These are phyloP conservation scores for Spodoptera litura DNA, from an alignment of 1,140 invertebrate genomes.

Conservation along the genomic window DNA sequence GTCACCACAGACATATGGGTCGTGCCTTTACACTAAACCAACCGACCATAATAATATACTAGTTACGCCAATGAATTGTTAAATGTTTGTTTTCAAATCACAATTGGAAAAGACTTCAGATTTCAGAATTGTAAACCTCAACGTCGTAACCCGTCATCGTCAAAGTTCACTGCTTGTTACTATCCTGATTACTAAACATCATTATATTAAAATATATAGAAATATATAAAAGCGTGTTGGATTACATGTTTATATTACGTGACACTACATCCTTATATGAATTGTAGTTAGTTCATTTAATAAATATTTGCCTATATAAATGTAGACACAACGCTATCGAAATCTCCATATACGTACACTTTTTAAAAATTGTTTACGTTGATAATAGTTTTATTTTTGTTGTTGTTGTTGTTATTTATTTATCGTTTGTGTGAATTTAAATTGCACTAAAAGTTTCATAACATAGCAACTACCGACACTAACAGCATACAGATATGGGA, in stretches of 20 bases:
- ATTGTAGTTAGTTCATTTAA: not conserved
- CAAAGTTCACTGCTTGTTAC: not conserved
- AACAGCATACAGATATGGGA: slow-evolving; percentile 58
- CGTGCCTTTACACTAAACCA: slow-evolving; percentile 63
- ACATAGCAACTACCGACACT: slow-evolving; percentile 48
- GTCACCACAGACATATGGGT: slow-evolving; percentile 80
- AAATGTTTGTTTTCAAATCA: slow-evolving; percentile 56
- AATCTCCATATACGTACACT: not conserved
- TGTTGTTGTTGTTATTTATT: slow-evolving; percentile 45
- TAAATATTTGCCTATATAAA: not conserved
- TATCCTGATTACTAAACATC: too few species aligned
- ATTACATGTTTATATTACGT: too few species aligned
- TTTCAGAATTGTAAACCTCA: not conserved
- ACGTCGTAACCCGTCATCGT: not conserved
- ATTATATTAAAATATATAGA: too few species aligned
- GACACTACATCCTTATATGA: too few species aligned
- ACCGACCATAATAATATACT: slow-evolving; percentile 61
- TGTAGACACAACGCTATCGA: not conserved
- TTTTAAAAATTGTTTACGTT: not conserved
- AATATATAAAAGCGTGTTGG: too few species aligned
- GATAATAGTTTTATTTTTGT: not conserved
- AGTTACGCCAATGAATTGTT: slow-evolving; percentile 63
- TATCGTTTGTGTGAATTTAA: slow-evolving; percentile 44
- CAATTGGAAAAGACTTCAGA: slow-evolving; percentile 8
- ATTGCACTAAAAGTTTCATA: slow-evolving; percentile 54